Percentiles rank a stretch among this genome's conserved stretches.
Evolutionary conservation across 2,113 vertebrate species (phyloP).

Genomic region (Willisornis vidua): DNA sequence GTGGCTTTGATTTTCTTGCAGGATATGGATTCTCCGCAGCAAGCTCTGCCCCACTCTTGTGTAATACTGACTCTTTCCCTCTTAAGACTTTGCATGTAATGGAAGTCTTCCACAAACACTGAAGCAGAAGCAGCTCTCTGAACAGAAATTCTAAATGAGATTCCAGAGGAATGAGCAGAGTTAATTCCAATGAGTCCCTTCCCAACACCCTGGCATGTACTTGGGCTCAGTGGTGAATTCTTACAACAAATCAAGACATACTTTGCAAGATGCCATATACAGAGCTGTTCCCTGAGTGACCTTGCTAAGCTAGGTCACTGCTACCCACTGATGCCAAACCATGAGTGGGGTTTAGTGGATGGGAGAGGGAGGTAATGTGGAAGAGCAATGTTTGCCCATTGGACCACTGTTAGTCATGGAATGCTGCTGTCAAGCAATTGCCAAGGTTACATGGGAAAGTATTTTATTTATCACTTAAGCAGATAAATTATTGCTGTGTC

Average conservation of each 20-base stretch:
- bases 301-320: neutral
- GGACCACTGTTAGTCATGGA: neutral
- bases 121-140: neutral
- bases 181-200: neutral
- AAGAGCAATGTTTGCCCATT: neutral
- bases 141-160: neutral
- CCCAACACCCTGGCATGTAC: neutral
- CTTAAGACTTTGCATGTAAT: neutral
- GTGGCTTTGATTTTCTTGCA: neutral
- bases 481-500: slow-evolving; percentile 12
- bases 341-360: neutral
- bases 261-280: neutral
- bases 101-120: neutral
- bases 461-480: neutral
- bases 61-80: neutral
- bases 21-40: neutral
- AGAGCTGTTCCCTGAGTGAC: neutral
- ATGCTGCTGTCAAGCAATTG: fast-evolving
- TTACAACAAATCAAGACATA: slow-evolving; percentile 4
- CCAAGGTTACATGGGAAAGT: slow-evolving; percentile 7
- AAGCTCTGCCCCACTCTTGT: neutral
- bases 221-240: neutral
- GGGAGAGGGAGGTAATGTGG: neutral
- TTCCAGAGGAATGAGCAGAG: neutral
- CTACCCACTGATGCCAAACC: slow-evolving; percentile 9